These are phyloP conservation scores for Tetranychus truncatus DNA, from an alignment of 2,888 invertebrate species.

Conservation along the genomic window DNA sequence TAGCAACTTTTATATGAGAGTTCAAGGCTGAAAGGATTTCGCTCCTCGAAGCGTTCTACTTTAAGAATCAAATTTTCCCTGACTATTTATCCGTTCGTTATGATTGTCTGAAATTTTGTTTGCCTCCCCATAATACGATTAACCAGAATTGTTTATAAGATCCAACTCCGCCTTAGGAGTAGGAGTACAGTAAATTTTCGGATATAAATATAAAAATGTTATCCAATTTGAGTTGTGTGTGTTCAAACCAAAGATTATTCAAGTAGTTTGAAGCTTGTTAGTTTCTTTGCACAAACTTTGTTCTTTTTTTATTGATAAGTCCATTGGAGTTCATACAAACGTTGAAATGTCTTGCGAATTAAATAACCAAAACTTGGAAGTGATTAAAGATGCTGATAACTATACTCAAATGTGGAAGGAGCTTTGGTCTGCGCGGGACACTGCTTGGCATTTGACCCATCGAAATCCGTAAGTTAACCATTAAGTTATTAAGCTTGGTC, in stretches of 20 bases:
- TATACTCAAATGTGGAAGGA: slow-evolving; percentile 18
- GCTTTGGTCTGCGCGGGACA: slow-evolving; percentile 19
- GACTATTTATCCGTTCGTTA: neutral
- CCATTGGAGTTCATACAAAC: too few relatives aligned
- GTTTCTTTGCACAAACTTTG: too few relatives aligned
- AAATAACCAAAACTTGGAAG: neutral
- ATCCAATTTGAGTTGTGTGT: too few relatives aligned
- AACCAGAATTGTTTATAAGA: too few relatives aligned
- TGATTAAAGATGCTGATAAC: slow-evolving; percentile 4
- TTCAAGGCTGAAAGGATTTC: neutral
- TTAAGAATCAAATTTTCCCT: neutral
- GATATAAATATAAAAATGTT: too few relatives aligned
- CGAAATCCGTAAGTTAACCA: slow-evolving; percentile 16
- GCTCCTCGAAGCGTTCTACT: neutral
- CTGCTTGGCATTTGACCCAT: slow-evolving; percentile 19
- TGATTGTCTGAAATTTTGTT: too few relatives aligned
- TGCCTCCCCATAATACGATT: too few relatives aligned
- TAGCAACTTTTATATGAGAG: neutral
- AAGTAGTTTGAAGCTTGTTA: too few relatives aligned
- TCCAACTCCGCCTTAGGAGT: too few relatives aligned
- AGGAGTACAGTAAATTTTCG: too few relatives aligned
- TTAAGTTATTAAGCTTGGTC: neutral
- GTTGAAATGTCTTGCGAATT: neutral
- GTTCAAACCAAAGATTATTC: too few relatives aligned
- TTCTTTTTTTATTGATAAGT: too few relatives aligned